Conservation (phyloP, 2,888 invertebrate genomes). For the Heterodera filipjevi region DNA sequence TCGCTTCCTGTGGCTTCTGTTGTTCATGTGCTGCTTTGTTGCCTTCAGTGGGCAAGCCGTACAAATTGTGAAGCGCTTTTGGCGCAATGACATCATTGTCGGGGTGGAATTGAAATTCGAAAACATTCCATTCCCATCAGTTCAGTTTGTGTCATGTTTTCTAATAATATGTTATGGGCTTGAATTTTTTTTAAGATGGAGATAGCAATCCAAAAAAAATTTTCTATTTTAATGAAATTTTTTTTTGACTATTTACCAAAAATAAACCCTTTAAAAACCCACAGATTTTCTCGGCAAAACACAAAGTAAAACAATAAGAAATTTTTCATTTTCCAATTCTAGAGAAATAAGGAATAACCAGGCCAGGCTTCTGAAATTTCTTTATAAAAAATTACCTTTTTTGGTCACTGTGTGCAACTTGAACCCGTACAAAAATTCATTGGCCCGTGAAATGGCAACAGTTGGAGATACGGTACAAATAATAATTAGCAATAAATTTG, state of each 20-base stretch:
- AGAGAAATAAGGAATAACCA: too few species aligned
- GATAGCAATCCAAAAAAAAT: too few species aligned
- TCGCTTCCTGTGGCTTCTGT: slow-evolving; percentile 53
- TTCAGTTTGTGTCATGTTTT: too few species aligned
- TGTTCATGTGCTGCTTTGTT: slow-evolving; percentile 56
- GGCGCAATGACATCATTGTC: slow-evolving; percentile 63
- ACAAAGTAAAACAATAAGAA: too few species aligned
- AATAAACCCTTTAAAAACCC: too few species aligned
- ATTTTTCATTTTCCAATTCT: too few species aligned
- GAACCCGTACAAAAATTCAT: slow-evolving; percentile 63
- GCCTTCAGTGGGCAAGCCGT: slow-evolving; percentile 59
- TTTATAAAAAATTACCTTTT: background rate
- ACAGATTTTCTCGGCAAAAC: too few species aligned
- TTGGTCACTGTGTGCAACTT: slow-evolving; percentile 60
- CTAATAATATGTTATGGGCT: too few species aligned
- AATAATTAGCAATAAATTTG: too few species aligned
- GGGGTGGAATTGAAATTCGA: slow-evolving; percentile 64
- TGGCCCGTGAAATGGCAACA: slow-evolving; percentile 52
- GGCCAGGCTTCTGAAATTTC: background rate
- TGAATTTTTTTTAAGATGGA: too few species aligned
- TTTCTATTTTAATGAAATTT: too few species aligned
- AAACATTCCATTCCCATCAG: slow-evolving; percentile 61
- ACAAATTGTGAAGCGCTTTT: slow-evolving; percentile 57
- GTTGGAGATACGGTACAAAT: slow-evolving; percentile 53
- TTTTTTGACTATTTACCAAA: too few species aligned